Conservation (phyloP, 2,888 invertebrate genomes). For the Auanema freiburgensis region DNA sequence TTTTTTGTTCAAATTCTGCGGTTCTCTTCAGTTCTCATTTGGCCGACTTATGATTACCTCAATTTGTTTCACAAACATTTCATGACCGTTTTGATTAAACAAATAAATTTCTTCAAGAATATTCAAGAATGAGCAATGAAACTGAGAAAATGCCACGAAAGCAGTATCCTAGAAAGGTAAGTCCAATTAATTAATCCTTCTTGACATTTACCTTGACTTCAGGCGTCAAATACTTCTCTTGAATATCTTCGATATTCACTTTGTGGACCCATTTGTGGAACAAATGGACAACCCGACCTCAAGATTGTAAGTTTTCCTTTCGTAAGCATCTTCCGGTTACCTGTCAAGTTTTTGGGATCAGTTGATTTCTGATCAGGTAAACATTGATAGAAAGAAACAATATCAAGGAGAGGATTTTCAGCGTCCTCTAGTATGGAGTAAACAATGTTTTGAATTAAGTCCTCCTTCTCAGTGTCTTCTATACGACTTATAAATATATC, state of each 20-base stretch:
- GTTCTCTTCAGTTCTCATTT: not conserved
- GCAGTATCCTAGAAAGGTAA: constrained; percentile 9
- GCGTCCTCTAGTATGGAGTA: constrained; percentile 10
- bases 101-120: not conserved
- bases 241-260: not conserved
- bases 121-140: not conserved
- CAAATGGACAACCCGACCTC: constrained; percentile 4
- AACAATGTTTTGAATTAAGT: not conserved
- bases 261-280: constrained; percentile 14
- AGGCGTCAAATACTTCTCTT: constrained; percentile 1
- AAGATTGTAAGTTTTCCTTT: not conserved
- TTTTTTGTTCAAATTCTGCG: not conserved
- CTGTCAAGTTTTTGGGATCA: constrained; percentile 9
- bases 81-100: not conserved
- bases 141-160: constrained; percentile 1
- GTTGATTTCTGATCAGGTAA: constrained; percentile 7
- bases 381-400: constrained; percentile 11
- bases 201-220: constrained; percentile 7
- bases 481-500: constrained; percentile 16
- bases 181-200: not conserved
- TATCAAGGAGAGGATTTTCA: constrained; percentile 8
- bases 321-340: not conserved
- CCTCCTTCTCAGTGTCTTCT: constrained; percentile 11
- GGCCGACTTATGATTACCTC: not conserved
- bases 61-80: not conserved